Base-by-base conservation (phyloP, 2,797 vertebrate genomes). In the Protonibea diacanthus region DNA sequence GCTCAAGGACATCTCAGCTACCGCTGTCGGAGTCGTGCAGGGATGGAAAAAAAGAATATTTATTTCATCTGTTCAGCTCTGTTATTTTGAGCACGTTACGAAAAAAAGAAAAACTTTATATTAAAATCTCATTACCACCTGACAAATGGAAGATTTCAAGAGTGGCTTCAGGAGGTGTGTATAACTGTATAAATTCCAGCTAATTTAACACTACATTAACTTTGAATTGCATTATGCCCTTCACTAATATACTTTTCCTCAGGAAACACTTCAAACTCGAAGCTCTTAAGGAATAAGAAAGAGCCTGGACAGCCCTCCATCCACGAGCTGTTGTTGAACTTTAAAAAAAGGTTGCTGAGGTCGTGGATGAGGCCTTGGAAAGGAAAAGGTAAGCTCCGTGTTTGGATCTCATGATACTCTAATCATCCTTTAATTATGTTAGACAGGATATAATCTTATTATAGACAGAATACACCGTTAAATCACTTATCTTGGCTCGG, bases 381-480 rank as follows among this genome's bases (percentile, higher is more conserved):
- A 18, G 7, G n/a, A 4, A 23, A 56, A 68, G 9, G 63, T 60
- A 74, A 81, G 70, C 62, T 27, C 48, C 4, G 2, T 75, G 73
- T 70, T 81, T 61, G 49, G 57, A 73, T 66, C 33, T 77, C 21
- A 82, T 78, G 47, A 71, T 81, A 73, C 27, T 71, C 27, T 74
- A 64, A 87, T 86, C 62, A 78, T 72, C 55, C 33, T 84, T 71
- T 57, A 80, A 84, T 84, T 73, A 73, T 58, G 73, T 59, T 17
- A 65, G 10, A 68, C 13, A 44, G 56, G 9, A 55, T 51, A 60
- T 87, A 80, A 89, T 88, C 78, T 84, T 12, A 69, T 92, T 84
- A 84, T 21, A 71, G 63, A 61, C 25, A 66, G 66, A 82, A 86
- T 45, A 62, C 49, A 21, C 52, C 20, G 33, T 86, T 86, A 81